Evolutionary conservation across 2,113 vertebrate genomes (phyloP).

Genomic region (Osmerus eperlanus): DNA sequence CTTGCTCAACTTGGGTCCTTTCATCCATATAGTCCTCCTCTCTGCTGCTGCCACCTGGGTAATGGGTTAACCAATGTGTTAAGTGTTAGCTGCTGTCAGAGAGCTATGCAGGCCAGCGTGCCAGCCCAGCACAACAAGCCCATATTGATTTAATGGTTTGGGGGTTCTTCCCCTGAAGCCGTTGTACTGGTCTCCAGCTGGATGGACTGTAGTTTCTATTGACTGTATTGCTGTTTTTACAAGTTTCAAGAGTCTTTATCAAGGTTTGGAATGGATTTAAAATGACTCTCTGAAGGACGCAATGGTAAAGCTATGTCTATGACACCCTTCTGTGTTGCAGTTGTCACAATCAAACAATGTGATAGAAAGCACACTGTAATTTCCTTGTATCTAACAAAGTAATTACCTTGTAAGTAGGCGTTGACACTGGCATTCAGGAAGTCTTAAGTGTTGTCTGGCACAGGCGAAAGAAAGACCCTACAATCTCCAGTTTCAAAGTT

Average conservation of each 20-base stretch:
- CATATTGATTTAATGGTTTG: not conserved
- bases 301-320: too few species aligned
- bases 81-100: conserved; percentile 13
- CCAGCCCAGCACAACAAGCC: not conserved
- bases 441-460: not conserved
- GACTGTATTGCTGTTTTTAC: too few species aligned
- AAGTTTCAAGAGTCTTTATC: too few species aligned
- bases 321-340: not conserved
- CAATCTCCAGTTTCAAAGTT: too few species aligned
- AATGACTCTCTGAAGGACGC: too few species aligned
- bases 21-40: not conserved
- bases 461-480: too few species aligned
- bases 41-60: conserved; percentile 1
- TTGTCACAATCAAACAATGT: not conserved
- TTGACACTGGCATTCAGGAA: not conserved
- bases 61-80: conserved; percentile 3
- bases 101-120: not conserved
- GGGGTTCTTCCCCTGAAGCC: too few species aligned
- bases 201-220: too few species aligned
- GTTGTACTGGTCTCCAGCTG: too few species aligned
- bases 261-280: too few species aligned
- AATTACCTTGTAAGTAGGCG: not conserved
- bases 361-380: not conserved
- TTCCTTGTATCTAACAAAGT: not conserved
- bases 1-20: not conserved